Evolutionary conservation across 2,113 vertebrate genomes (phyloP), one percentile per base, ranked within the genome.

Genomic region (Melospiza georgiana): DNA sequence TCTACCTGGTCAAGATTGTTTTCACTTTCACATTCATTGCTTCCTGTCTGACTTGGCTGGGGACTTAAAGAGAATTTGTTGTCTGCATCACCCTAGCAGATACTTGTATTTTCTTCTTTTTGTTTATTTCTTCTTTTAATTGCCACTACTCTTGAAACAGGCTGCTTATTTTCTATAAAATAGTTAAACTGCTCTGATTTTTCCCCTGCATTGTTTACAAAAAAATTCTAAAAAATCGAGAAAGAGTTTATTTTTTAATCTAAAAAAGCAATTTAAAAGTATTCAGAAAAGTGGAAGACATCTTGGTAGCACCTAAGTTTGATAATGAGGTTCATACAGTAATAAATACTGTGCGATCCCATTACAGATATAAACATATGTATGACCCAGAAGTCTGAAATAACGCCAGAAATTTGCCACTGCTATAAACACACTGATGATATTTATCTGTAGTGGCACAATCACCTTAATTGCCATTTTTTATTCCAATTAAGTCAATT

Each of bases 41-140:
- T 81, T 39, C 81, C 72, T 77, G n/a, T 84, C 87, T 83, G 55
- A 66, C 55, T 93, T 76, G 63, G 33, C 58, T 6, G 2, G 19
- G 11, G 41, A 52, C 31, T 65, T 90, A 22, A 4, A 54, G 51
- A 74, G 65, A 79, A 63, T 71, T 91, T 94, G 20, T 62, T 81
- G 39, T 51, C 66, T 91, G 0, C 30, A 69, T 83, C 35, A 89
- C 10, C 21, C 57, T 46, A 84, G 44, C 20, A 95, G 46, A 41
- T 58, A 75, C 39, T 51, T 66, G 31, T 61, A 20, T 86, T 87
- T 80, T 6, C 15, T 31, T 76, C 46, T 57, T 19, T 68, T 62
- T 59, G 27, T 59, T 69, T 79, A 6, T 74, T 61, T 10, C 12
- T 76, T 82, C 68, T 90, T 96, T 95, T 94, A 93, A 94, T 93